phyloP scores from a whole-genome alignment of 2,888 invertebrate species.

The Thumatha senex region DNA sequence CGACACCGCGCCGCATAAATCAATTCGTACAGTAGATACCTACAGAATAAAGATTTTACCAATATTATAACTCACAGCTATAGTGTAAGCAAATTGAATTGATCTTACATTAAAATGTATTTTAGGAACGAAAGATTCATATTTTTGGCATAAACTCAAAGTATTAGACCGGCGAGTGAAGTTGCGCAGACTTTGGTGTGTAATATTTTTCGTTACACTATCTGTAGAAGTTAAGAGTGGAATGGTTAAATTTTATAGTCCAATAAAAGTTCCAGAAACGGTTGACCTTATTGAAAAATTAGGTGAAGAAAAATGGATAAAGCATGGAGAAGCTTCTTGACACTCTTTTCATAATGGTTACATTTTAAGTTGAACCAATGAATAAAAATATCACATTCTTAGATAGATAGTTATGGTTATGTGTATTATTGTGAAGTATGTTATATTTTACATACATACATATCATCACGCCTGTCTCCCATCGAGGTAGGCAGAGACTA shows the following conservation, averaged over 20 bases:
- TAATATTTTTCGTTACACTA: slow-evolving; percentile 8
- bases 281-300: background rate
- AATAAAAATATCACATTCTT: no score
- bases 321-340: background rate
- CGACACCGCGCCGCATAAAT: background rate
- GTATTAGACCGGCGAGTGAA: slow-evolving; percentile 41
- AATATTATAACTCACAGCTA: slow-evolving; percentile 33
- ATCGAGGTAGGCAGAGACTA: no score
- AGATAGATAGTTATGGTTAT: no score
- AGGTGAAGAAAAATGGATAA: background rate
- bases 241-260: background rate
- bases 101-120: slow-evolving; percentile 75
- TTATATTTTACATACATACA: no score
- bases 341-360: no score
- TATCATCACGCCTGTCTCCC: no score
- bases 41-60: slow-evolving; percentile 11
- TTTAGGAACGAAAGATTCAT: slow-evolving; percentile 72
- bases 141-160: slow-evolving; percentile 79
- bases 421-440: no score
- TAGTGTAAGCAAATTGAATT: slow-evolving; percentile 56
- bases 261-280: background rate
- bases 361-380: no score
- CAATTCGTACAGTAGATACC: background rate
- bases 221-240: slow-evolving; percentile 1
- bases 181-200: slow-evolving; percentile 20